Evolutionary conservation across 2,888 invertebrate species (phyloP).

Genomic region (Limulus polyphemus): DNA sequence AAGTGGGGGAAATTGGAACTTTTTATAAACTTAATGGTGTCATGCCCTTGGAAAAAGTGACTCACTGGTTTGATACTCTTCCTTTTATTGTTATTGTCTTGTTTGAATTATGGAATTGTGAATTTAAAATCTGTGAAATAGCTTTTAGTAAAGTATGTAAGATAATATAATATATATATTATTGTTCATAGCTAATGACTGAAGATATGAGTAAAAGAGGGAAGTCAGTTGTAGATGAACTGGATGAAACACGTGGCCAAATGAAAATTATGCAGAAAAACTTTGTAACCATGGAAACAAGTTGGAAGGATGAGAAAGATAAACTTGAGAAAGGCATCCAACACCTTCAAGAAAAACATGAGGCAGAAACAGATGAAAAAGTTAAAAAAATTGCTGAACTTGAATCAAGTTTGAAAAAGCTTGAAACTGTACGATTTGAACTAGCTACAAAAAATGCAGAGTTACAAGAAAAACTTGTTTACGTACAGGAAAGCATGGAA

Average conservation of each 20-base stretch:
- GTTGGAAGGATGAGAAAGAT: slow-evolving; percentile 55
- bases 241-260: slow-evolving; percentile 66
- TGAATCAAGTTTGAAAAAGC: slow-evolving; percentile 27
- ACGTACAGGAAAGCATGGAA: slow-evolving; percentile 32
- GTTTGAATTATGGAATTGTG: not conserved
- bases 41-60: no score
- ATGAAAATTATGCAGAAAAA: slow-evolving; percentile 68
- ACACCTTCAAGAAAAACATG: slow-evolving; percentile 35
- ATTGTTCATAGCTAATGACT: slow-evolving; percentile 52
- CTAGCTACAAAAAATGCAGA: slow-evolving; percentile 32
- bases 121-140: no score
- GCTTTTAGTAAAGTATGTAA: no score
- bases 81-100: not conserved
- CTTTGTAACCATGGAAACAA: slow-evolving; percentile 54
- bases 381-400: slow-evolving; percentile 37
- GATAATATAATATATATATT: not conserved
- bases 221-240: slow-evolving; percentile 54
- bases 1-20: no score
- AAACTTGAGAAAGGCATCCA: slow-evolving; percentile 45
- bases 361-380: slow-evolving; percentile 36
- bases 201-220: slow-evolving; percentile 46
- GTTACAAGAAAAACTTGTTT: slow-evolving; percentile 42
- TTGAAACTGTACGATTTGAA: slow-evolving; percentile 32
- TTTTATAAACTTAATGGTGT: no score
- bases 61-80: no score